Percentiles rank a stretch among this genome's conserved stretches.
phyloP scores from a whole-genome alignment of 2,113 vertebrate genomes.

The Ciconia maguari region DNA sequence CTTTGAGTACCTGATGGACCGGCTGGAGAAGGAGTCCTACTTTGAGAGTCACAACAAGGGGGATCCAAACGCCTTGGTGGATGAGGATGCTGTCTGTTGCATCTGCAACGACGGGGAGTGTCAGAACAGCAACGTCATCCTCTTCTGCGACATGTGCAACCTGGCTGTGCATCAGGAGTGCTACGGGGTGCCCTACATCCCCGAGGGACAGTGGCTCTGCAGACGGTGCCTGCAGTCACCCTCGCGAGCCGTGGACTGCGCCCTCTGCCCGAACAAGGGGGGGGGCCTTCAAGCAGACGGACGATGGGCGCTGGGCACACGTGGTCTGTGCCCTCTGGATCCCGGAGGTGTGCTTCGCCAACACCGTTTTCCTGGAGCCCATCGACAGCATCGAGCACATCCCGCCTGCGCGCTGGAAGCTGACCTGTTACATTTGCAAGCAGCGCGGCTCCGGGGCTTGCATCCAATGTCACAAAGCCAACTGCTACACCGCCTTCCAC shows the following conservation, averaged over 20 bases:
- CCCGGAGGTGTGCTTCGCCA: slow-evolving; percentile 98
- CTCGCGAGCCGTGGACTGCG: slow-evolving; percentile 95
- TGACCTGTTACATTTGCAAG: slow-evolving; percentile 99
- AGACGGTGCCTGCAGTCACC: slow-evolving; percentile 98
- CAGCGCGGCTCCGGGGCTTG: slow-evolving; percentile 96
- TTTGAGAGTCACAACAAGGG: slow-evolving; percentile 99
- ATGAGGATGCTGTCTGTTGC: slow-evolving; percentile 96
- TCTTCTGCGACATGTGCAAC: slow-evolving; percentile 99
- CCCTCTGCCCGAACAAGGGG: slow-evolving; percentile 97
- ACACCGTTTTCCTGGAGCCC: slow-evolving; percentile 98
- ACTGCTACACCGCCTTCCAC: slow-evolving; percentile 98
- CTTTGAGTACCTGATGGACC: slow-evolving; percentile 98
- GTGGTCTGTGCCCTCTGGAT: slow-evolving; percentile 99
- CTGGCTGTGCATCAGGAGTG: slow-evolving; percentile 98
- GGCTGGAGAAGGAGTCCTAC: slow-evolving; percentile 97
- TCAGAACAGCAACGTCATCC: slow-evolving; percentile 98
- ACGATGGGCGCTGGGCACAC: slow-evolving; percentile 96
- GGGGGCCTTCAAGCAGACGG: slow-evolving; percentile 98
- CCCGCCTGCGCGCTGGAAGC: slow-evolving; percentile 95
- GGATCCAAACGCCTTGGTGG: slow-evolving; percentile 92
- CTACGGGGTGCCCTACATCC: slow-evolving; percentile 98
- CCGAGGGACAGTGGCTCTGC: slow-evolving; percentile 97
- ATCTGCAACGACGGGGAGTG: slow-evolving; percentile 99
- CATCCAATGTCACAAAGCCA: slow-evolving; percentile 99
- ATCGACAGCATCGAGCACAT: slow-evolving; percentile 99